Base-by-base conservation (phyloP, 1,140 invertebrate species). In the Plodia interpunctella region DNA sequence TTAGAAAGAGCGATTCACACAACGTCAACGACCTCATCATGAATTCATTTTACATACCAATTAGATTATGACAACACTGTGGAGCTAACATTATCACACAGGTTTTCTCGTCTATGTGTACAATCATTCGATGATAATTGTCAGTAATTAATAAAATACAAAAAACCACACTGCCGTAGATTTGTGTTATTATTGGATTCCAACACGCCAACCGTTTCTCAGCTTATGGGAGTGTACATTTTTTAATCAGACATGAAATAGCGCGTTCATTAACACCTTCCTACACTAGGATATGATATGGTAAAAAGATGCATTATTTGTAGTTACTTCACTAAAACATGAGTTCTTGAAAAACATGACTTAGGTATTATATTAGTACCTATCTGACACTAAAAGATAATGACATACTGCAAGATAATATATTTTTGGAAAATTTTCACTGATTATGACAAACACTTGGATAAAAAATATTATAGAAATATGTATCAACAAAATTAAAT, bases 51-150 rank as follows among this genome's bases (percentile, higher is more conserved):
- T 58, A 28, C 59, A 63, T 59, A 62, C 30, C 25, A 62, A 63
- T 55, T 55, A 61, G 63, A 66, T 63, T 59, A 62, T 69, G 57
- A 63, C 67, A 59, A 63, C 63, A 66, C 30, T 35, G 17, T 18
- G 30, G 50, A 35, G 17, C 9, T 32, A 38, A 55, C 17, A 35
- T 35, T 35, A 44, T 44, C 13, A 44, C 38, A 44, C 38, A 15
- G 15, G 30, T 10, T 44, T 15, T 44, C 38, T 15, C 38, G 38
- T 15, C 5, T 1, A 44, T 17, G 38, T 15, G n/a, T 11, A 32
- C 17, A 35, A 52, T 57, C 64, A 66, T 66, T 66, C 59, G 44
- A 38, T 13, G 38, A 11, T 35, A 62, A 62, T 60, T 58, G 51
- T 10, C n/a, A 25, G 35, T 57, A 20, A 57, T 57, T 57, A 20